Percentiles rank a stretch among this genome's conserved stretches.
These are phyloP conservation scores for Heterotis niloticus DNA, from an alignment of 2,113 vertebrate genomes.

Conservation along the genomic window DNA sequence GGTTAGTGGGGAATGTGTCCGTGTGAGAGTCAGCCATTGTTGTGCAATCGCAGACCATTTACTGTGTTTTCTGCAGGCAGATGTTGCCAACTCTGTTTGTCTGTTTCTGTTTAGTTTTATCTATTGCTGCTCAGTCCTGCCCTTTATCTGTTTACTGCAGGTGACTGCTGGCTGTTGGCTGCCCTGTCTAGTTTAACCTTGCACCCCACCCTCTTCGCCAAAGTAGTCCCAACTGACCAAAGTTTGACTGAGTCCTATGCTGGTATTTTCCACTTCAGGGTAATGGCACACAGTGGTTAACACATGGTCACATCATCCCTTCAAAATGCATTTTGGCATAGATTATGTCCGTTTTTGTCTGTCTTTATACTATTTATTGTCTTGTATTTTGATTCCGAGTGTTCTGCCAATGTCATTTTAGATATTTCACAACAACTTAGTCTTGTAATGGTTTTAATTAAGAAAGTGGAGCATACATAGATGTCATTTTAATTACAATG, in stretches of 20 bases:
- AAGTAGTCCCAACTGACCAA: constrained; percentile 65
- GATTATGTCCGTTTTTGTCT: no score
- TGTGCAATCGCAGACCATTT: not conserved
- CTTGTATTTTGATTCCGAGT: no score
- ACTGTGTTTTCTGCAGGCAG: not conserved
- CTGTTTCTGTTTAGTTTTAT: not conserved
- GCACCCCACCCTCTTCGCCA: constrained; percentile 61
- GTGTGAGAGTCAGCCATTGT: not conserved
- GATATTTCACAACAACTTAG: no score
- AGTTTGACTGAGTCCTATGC: constrained; percentile 57
- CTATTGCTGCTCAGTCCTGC: not conserved
- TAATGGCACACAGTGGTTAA: constrained; percentile 29
- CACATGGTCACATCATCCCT: no score
- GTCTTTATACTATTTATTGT: no score
- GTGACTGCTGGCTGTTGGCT: constrained; percentile 73
- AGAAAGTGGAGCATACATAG: no score
- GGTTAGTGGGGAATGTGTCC: constrained; percentile 44
- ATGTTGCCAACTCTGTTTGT: not conserved
- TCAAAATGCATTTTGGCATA: no score
- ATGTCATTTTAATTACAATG: no score
- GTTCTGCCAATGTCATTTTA: no score
- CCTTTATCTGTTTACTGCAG: constrained; percentile 39
- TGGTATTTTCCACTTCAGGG: constrained; percentile 70
- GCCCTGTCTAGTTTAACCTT: constrained; percentile 69
- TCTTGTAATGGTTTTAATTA: no score